A percentile compares a stretch with the other conserved stretches of the same genome.
Conservation (phyloP, 2,888 invertebrate species). For the Hydraecia micacea region DNA sequence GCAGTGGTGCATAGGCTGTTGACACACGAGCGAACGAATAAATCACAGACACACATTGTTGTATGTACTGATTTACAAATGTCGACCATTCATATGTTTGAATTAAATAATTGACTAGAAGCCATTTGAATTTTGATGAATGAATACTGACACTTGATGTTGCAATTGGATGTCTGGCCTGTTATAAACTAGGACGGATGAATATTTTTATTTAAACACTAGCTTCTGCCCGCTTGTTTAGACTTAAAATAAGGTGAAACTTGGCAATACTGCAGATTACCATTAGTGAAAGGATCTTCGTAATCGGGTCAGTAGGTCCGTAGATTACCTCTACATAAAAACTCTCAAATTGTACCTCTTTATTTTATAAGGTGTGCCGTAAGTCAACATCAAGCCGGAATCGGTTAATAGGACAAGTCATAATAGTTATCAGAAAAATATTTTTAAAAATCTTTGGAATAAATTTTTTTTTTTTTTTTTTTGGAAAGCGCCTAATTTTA, state of each 20-base stretch:
- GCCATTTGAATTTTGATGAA: slow-evolving; percentile 75
- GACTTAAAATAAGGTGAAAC: not conserved
- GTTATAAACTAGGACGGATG: slow-evolving; percentile 21
- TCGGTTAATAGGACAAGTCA: too few relatives aligned
- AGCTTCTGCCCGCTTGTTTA: not conserved
- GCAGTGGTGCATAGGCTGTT: slow-evolving; percentile 55
- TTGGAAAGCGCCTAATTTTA: too few relatives aligned
- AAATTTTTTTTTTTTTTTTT: too few relatives aligned
- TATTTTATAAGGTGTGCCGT: not conserved
- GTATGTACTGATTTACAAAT: slow-evolving; percentile 48
- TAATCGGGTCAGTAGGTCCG: not conserved
- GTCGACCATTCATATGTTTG: slow-evolving; percentile 55
- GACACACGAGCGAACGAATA: slow-evolving; percentile 42
- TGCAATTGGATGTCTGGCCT: slow-evolving; percentile 55
- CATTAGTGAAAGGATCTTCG: not conserved
- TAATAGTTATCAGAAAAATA: too few relatives aligned
- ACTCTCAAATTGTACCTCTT: not conserved
- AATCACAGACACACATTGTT: slow-evolving; percentile 40
- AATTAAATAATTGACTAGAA: slow-evolving; percentile 72
- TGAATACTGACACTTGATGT: slow-evolving; percentile 71
- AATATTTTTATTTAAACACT: slow-evolving; percentile 19
- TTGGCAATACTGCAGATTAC: not conserved
- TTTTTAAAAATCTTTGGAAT: too few relatives aligned
- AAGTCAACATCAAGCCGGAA: too few relatives aligned
- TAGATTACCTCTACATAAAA: not conserved